These are phyloP conservation scores for Setophaga coronata DNA, from an alignment of 2,113 vertebrate genomes.

Conservation along the genomic window DNA sequence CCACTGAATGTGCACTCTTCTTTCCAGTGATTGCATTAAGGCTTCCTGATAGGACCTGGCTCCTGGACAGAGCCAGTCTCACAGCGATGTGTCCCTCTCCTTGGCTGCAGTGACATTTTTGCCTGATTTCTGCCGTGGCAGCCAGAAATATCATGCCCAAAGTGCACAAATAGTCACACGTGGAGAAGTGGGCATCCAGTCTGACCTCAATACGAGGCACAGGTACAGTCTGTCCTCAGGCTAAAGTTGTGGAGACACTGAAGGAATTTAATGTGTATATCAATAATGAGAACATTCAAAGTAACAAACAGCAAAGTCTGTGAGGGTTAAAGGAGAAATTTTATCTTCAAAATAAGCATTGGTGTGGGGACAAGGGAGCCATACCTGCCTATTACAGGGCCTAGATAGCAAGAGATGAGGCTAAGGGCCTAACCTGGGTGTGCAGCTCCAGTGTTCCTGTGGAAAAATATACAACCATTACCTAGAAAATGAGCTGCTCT, in stretches of 20 bases:
- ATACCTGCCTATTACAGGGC: not conserved
- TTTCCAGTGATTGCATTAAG: not conserved
- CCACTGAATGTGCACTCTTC: not conserved
- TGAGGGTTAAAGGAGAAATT: not conserved
- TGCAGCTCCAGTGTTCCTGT: not conserved
- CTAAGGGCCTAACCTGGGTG: too few species aligned
- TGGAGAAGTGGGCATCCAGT: not conserved
- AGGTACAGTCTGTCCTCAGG: not conserved
- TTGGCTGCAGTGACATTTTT: not conserved
- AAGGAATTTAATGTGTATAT: not conserved
- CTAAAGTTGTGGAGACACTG: not conserved
- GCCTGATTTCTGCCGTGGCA: not conserved
- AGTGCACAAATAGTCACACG: not conserved
- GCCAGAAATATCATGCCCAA: rapidly evolving
- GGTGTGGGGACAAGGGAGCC: not conserved
- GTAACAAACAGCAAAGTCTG: not conserved
- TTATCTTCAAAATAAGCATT: not conserved
- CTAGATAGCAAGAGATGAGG: not conserved
- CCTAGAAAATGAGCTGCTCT: not conserved
- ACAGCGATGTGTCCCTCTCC: not conserved
- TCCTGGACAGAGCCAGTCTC: not conserved
- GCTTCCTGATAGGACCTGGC: not conserved
- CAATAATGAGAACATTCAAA: not conserved
- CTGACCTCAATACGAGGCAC: not conserved
- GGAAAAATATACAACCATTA: not conserved